These are phyloP conservation scores for Macropis europaea DNA, from an alignment of 2,888 invertebrate species.

Conservation along the genomic window DNA sequence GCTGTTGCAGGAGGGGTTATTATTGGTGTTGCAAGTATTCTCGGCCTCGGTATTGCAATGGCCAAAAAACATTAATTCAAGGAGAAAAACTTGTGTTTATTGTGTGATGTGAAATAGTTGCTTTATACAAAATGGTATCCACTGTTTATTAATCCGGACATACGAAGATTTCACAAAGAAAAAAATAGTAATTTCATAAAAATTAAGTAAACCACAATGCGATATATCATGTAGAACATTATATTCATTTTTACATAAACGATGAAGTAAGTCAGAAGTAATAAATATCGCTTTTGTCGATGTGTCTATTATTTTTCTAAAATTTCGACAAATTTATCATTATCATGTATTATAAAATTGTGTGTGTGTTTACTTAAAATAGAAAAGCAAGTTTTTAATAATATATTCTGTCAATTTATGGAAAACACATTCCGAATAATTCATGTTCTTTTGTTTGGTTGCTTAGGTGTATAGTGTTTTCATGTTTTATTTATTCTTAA, in stretches of 20 bases:
- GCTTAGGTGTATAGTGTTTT: slow-evolving; percentile 6
- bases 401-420: slow-evolving; percentile 9
- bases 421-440: slow-evolving; percentile 38
- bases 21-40: slow-evolving; percentile 89
- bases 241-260: slow-evolving; percentile 12
- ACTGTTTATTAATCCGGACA: slow-evolving; percentile 16
- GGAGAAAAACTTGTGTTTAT: slow-evolving; percentile 21
- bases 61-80: slow-evolving; percentile 79
- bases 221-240: slow-evolving; percentile 7
- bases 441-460: background rate
- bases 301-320: slow-evolving; percentile 16
- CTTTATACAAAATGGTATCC: slow-evolving; percentile 27
- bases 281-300: slow-evolving; percentile 7
- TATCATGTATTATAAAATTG: slow-evolving; percentile 25
- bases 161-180: slow-evolving; percentile 5
- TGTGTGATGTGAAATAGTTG: slow-evolving; percentile 46
- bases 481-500: slow-evolving; percentile 3
- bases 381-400: slow-evolving; percentile 1
- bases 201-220: slow-evolving; percentile 4
- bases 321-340: slow-evolving; percentile 6
- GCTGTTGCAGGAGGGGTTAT: slow-evolving; percentile 95
- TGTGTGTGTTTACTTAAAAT: slow-evolving; percentile 7
- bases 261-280: background rate
- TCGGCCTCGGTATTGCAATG: slow-evolving; percentile 92
- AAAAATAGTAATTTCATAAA: background rate